Evolutionary conservation across 2,113 vertebrate species (phyloP).

Genomic region (Nanger granti): DNA sequence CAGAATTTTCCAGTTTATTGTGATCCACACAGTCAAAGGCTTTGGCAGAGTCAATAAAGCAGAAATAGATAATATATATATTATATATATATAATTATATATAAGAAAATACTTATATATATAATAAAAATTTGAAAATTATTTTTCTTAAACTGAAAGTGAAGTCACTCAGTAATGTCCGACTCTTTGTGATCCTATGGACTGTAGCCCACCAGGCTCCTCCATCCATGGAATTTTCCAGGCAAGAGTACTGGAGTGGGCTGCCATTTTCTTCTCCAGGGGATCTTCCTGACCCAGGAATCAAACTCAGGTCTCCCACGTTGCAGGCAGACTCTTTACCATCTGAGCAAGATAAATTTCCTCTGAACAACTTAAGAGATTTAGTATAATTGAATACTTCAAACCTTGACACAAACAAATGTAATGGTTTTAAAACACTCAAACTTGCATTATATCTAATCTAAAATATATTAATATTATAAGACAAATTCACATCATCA

Average conservation of each 20-base stretch:
- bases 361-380: neutral
- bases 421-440: neutral
- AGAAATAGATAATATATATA: neutral
- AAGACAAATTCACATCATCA: neutral
- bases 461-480: neutral
- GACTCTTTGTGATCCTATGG: accelerated
- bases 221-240: neutral
- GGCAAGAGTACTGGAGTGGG: neutral
- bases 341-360: neutral
- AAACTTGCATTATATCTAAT: neutral
- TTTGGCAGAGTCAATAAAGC: neutral
- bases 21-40: neutral
- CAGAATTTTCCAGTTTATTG: neutral
- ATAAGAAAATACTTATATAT: neutral
- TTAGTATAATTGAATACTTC: neutral
- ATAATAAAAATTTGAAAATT: neutral
- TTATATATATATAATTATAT: neutral
- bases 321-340: neutral
- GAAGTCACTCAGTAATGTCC: neutral
- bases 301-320: neutral
- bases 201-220: neutral
- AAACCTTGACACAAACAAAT: neutral
- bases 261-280: neutral
- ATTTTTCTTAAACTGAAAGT: neutral
- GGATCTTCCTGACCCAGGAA: neutral